These are phyloP conservation scores for Trichacis sp. DNA, from an alignment of 2,888 invertebrate genomes.

Conservation along the genomic window DNA sequence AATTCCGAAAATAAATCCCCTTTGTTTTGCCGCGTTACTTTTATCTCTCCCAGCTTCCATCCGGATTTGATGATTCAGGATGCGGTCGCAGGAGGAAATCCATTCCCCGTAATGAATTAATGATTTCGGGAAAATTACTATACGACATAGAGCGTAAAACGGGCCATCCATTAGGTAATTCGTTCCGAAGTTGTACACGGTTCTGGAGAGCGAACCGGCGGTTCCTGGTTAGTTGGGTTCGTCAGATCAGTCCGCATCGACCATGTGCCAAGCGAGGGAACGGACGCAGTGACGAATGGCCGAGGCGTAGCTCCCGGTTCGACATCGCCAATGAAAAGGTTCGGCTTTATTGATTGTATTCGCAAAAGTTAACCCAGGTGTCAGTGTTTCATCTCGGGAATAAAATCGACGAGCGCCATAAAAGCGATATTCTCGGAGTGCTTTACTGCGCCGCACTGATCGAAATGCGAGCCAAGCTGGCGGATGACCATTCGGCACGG, in stretches of 20 bases:
- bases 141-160: neutral
- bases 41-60: too few relatives aligned
- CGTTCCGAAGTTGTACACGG: constrained; percentile 22
- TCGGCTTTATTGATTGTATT: constrained; percentile 16
- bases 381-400: neutral
- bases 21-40: too few relatives aligned
- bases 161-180: constrained; percentile 15
- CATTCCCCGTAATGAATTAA: too few relatives aligned
- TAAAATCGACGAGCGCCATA: neutral
- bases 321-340: constrained; percentile 24
- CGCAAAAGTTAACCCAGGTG: constrained; percentile 8
- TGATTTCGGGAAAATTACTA: too few relatives aligned
- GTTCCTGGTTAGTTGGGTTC: constrained; percentile 33
- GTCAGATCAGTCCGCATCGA: constrained; percentile 39
- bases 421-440: neutral
- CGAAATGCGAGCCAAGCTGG: neutral
- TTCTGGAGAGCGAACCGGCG: constrained; percentile 9
- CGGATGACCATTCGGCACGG: neutral
- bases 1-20: constrained; percentile 27
- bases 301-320: constrained; percentile 26
- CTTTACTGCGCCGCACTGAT: neutral
- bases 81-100: too few relatives aligned
- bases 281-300: constrained; percentile 44
- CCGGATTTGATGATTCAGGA: too few relatives aligned
- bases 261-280: constrained; percentile 34